These are phyloP conservation scores for Drosophila saltans DNA, from an alignment of 1,140 invertebrate genomes.

Conservation along the genomic window DNA sequence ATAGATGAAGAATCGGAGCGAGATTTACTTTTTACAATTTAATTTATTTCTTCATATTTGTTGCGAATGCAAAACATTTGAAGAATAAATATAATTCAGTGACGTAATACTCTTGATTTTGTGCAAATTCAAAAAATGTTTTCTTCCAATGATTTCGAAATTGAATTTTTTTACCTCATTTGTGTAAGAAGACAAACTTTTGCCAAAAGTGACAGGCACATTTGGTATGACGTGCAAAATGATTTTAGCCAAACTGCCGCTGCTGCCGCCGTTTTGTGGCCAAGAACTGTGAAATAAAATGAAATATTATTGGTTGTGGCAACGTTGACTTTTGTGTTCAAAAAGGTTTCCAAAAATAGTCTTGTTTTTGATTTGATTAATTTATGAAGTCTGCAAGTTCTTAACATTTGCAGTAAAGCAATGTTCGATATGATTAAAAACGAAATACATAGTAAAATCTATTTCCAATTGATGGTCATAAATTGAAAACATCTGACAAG, in stretches of 20 bases:
- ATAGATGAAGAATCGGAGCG: not conserved
- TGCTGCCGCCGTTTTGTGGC: not conserved
- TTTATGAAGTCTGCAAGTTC: slow-evolving; percentile 1
- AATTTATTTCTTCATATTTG: slow-evolving; percentile 1
- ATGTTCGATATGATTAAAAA: not conserved
- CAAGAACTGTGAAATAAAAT: not conserved
- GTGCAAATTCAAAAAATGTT: not conserved
- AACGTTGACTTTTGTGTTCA: not conserved
- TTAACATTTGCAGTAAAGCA: not conserved
- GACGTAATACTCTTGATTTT: slow-evolving; percentile 46
- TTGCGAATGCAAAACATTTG: not conserved
- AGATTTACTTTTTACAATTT: slow-evolving; percentile 17
- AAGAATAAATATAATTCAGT: slow-evolving; percentile 25
- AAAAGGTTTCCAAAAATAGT: slow-evolving; percentile 4
- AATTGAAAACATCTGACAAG: slow-evolving; percentile 1
- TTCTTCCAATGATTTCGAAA: slow-evolving; percentile 5
- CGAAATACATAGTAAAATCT: too few relatives aligned
- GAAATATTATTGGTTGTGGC: slow-evolving; percentile 10
- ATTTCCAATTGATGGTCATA: slow-evolving; percentile 2
- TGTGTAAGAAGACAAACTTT: slow-evolving; percentile 8
- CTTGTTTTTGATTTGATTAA: slow-evolving; percentile 5
- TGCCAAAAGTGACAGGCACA: slow-evolving; percentile 41
- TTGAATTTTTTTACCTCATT: slow-evolving; percentile 12
- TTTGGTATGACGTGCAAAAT: slow-evolving; percentile 42
- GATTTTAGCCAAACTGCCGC: not conserved